phyloP scores from a whole-genome alignment of 2,888 invertebrate species.

The Chironomus tentans region DNA sequence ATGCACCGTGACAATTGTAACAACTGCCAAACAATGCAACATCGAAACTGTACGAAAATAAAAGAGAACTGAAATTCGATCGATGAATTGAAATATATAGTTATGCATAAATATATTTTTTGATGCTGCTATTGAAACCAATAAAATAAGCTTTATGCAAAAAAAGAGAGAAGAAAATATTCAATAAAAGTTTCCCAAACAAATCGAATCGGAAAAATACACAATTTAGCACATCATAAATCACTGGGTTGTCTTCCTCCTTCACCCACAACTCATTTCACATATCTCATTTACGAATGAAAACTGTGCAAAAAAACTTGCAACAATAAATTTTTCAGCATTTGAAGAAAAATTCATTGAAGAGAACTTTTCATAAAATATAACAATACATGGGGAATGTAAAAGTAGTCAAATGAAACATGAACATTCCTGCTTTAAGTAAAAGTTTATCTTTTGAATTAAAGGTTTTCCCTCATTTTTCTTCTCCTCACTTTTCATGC shows the following conservation, averaged over 20 bases:
- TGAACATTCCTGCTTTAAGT: background rate
- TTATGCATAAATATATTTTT: background rate
- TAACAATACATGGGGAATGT: background rate
- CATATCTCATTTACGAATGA: no score
- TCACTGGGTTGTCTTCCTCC: background rate
- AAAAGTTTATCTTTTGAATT: constrained; percentile 6
- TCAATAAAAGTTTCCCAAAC: background rate
- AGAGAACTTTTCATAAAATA: background rate
- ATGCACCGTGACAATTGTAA: background rate
- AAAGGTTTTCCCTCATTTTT: background rate
- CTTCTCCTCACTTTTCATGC: background rate
- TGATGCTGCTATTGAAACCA: constrained; percentile 2
- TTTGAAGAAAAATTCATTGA: background rate
- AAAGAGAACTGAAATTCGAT: background rate
- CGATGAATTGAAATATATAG: background rate
- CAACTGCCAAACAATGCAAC: no score
- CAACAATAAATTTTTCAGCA: background rate
- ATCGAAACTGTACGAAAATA: no score
- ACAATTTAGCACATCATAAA: constrained; percentile 12
- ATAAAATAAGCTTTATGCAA: background rate
- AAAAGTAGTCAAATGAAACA: constrained; percentile 1
- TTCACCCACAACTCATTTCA: background rate
- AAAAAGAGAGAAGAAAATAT: background rate
- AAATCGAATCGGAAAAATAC: constrained; percentile 3
- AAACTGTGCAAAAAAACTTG: background rate